phyloP scores from a whole-genome alignment of 2,797 vertebrate species.

The Smutsia gigantea region DNA sequence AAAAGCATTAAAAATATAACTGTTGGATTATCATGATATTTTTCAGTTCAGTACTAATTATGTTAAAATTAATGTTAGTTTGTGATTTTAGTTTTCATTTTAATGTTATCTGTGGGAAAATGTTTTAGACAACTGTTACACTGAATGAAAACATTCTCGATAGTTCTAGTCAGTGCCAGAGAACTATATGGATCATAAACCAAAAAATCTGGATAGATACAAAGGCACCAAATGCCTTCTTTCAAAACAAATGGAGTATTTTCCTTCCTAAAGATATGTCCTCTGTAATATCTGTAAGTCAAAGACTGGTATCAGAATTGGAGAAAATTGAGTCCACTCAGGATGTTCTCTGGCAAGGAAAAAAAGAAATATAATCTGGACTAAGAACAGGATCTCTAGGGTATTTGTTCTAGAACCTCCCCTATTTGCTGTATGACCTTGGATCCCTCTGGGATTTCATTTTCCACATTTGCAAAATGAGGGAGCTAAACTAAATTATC shows the following conservation, averaged over 20 bases:
- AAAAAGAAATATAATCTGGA: neutral
- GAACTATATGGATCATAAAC: neutral
- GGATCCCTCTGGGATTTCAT: neutral
- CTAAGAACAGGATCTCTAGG: accelerated
- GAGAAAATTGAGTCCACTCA: neutral
- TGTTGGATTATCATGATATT: neutral
- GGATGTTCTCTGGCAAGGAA: too few relatives aligned
- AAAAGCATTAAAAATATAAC: neutral
- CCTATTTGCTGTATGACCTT: neutral
- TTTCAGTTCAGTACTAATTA: neutral
- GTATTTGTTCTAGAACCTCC: neutral
- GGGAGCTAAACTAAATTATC: neutral
- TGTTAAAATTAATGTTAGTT: neutral
- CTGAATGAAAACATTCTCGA: neutral
- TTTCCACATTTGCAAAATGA: neutral
- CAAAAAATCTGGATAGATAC: neutral
- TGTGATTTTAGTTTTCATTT: neutral
- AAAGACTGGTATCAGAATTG: neutral
- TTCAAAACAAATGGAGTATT: neutral
- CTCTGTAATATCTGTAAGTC: neutral
- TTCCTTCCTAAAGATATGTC: neutral
- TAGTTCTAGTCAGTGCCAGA: neutral
- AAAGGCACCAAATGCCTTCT: neutral
- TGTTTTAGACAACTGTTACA: neutral
- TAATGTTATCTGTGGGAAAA: neutral